phyloP scores from a whole-genome alignment of 37 sponge, comb jelly and placozoan species.

The Petrosia ficiformis region DNA sequence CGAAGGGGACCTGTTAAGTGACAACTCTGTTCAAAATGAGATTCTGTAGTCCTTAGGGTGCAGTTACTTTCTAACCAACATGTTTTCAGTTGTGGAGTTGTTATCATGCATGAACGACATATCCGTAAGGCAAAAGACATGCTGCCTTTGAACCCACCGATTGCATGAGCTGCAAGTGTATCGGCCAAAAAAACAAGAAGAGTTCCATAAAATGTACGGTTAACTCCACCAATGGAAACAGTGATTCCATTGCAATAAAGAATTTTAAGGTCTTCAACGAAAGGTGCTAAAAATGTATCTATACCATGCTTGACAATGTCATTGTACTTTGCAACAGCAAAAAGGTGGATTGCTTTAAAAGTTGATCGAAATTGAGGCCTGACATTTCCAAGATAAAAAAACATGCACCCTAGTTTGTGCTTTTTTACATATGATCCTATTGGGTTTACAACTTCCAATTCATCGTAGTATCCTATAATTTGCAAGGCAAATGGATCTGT shows the following conservation, averaged over 20 bases:
- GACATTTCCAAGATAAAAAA: slow-evolving; percentile 40
- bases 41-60: slow-evolving; percentile 12
- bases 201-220: slow-evolving; percentile 26
- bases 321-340: slow-evolving; percentile 31
- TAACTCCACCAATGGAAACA: neutral
- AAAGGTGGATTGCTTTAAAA: slow-evolving; percentile 21
- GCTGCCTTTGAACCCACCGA: slow-evolving; percentile 55
- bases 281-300: slow-evolving; percentile 24
- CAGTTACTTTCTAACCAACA: slow-evolving; percentile 3
- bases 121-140: slow-evolving; percentile 42
- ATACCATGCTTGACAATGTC: slow-evolving; percentile 41
- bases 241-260: slow-evolving; percentile 35
- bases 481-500: slow-evolving; percentile 37
- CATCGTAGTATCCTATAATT: slow-evolving; percentile 60
- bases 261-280: slow-evolving; percentile 30
- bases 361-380: slow-evolving; percentile 33
- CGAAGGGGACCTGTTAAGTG: slow-evolving; percentile 1
- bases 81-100: slow-evolving; percentile 8
- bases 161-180: slow-evolving; percentile 39
- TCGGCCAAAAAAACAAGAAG: slow-evolving; percentile 54
- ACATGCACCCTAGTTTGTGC: slow-evolving; percentile 45
- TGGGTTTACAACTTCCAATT: slow-evolving; percentile 54
- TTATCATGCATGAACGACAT: slow-evolving; percentile 48
- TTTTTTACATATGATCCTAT: slow-evolving; percentile 34
- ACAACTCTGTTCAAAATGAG: slow-evolving; percentile 22